Conservation (phyloP, 2,888 invertebrate genomes). For the Noctua janthe region DNA sequence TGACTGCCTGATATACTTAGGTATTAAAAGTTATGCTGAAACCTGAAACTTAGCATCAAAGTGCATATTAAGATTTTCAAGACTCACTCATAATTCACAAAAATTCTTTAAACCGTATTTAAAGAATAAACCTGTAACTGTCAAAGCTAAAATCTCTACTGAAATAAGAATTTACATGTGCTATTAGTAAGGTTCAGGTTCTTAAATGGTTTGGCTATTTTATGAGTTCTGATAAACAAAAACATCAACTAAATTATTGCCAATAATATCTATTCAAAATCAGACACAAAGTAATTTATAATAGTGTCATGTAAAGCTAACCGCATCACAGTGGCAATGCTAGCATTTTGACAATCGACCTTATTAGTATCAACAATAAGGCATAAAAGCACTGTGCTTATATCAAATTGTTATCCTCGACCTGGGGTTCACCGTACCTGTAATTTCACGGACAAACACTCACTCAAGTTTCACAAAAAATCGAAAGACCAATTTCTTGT, state of each 20-base stretch:
- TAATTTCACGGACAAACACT: slow-evolving; percentile 8
- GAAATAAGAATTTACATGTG: not conserved
- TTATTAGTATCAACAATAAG: not conserved
- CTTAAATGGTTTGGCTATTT: not conserved
- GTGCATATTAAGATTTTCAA: not conserved
- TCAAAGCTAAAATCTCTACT: not conserved
- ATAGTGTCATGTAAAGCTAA: not conserved
- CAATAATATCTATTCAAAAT: not conserved
- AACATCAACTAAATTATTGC: not conserved
- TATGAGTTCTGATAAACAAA: not conserved
- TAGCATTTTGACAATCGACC: not conserved
- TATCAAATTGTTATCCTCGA: not conserved
- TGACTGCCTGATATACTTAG: not conserved
- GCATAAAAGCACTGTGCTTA: not conserved
- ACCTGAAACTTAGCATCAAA: not conserved
- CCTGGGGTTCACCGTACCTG: not conserved
- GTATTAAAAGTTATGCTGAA: too few species aligned
- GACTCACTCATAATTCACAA: not conserved
- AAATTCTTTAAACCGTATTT: not conserved
- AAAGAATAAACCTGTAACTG: not conserved
- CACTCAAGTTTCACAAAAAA: not conserved
- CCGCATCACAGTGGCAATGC: not conserved
- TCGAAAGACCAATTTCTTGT: slow-evolving; percentile 13
- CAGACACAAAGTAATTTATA: not conserved
- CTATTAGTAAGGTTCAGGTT: too few species aligned